A percentile compares a stretch with the other conserved stretches of the same genome.
phyloP scores from a whole-genome alignment of 2,888 invertebrate species.

The Ichneumon xanthorius region DNA sequence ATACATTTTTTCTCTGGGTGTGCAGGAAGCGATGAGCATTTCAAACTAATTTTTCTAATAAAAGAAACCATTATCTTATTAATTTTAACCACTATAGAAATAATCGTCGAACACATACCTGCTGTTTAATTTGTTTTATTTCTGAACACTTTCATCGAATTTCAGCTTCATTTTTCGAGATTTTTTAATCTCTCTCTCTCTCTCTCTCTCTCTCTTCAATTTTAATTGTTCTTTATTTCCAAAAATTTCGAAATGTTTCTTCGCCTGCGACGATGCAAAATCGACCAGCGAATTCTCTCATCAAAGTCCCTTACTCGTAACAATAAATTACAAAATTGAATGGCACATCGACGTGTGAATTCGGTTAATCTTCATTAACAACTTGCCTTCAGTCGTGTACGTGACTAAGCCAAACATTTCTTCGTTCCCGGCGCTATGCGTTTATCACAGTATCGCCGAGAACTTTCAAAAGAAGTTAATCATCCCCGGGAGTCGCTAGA shows the following conservation, averaged over 20 bases:
- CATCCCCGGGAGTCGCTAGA: background rate
- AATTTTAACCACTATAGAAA: background rate
- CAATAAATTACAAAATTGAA: background rate
- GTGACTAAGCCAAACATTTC: background rate
- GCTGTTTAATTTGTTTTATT: too few relatives aligned
- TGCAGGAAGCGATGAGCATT: background rate
- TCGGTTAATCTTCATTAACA: background rate
- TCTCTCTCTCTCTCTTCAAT: background rate
- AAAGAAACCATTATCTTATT: background rate
- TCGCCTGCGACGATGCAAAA: too few relatives aligned
- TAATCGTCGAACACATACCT: too few relatives aligned
- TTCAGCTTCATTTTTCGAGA: background rate
- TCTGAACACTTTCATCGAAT: too few relatives aligned
- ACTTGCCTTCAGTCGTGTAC: background rate
- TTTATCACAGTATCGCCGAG: background rate
- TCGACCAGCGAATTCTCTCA: background rate
- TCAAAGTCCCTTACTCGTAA: background rate
- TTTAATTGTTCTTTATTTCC: too few relatives aligned
- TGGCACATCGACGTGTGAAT: background rate
- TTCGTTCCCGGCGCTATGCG: background rate
- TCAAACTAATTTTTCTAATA: background rate
- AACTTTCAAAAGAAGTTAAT: background rate
- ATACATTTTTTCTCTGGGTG: background rate
- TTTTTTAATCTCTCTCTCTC: background rate
- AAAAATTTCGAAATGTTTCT: too few relatives aligned